These are phyloP conservation scores for Corvus hawaiiensis DNA, from an alignment of 2,113 vertebrate species.

Conservation along the genomic window DNA sequence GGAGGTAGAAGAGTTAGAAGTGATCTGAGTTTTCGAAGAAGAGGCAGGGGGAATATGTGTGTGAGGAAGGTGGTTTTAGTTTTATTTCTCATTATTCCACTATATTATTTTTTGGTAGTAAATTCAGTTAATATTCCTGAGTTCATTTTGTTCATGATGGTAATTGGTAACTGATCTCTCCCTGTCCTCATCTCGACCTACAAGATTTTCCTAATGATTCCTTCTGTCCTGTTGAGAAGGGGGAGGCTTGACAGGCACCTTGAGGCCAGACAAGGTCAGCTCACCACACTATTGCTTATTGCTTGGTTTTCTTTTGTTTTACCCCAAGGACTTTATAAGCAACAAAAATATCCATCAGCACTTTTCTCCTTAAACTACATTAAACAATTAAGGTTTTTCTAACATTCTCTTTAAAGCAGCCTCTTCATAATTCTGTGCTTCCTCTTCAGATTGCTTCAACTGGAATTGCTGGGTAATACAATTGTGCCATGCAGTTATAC, in stretches of 20 bases:
- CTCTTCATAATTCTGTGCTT: neutral
- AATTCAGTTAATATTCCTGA: neutral
- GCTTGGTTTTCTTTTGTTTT: neutral
- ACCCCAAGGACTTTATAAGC: neutral
- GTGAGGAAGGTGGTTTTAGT: neutral
- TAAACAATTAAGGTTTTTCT: neutral
- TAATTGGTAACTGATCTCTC: neutral
- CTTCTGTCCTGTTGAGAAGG: neutral
- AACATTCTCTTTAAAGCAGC: neutral
- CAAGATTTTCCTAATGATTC: neutral
- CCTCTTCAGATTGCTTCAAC: neutral
- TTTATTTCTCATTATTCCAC: neutral
- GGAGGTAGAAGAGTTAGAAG: neutral
- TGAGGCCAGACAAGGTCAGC: neutral
- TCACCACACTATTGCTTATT: neutral
- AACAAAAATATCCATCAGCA: neutral
- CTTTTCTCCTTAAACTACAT: neutral
- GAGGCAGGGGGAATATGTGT: accelerated
- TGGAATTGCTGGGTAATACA: neutral
- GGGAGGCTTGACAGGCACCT: neutral
- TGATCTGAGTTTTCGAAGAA: neutral
- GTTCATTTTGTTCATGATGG: neutral
- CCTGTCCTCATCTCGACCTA: accelerated
- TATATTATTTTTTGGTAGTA: neutral
- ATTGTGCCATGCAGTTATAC: neutral